Evolutionary conservation across 2,113 vertebrate genomes (phyloP), one percentile per base, ranked within the genome.

Genomic region (Ameiurus melas): DNA sequence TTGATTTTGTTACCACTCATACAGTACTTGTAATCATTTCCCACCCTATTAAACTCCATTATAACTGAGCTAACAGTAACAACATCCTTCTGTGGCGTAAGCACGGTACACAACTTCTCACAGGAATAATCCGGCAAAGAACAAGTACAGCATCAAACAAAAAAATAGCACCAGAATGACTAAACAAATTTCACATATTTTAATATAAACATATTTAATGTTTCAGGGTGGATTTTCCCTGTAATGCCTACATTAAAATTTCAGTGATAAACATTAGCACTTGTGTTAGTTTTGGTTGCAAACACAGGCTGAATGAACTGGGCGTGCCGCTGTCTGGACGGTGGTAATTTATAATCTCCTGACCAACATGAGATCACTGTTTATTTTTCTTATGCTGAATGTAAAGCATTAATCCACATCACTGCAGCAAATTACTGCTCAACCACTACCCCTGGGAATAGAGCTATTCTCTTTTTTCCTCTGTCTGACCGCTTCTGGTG

Each of bases 371-470:
- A 60, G 73, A 84, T 82, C 68, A 43, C 51, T 87, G 81, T 86
- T 90, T 90, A 87, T 89, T 89, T 89, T 71, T 80, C 79, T 82
- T 82, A 85, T 73, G 82, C 39, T 83, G 47, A 85, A 79, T 62
- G 10, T 89, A 66, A 89, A 89, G 87, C 87, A 82, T 85, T 90
- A 90, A 58, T 89, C 80, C 33, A 81, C 81, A 86, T 89, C 62
- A 89, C 84, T 87, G 84, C n/a, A 87, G 90, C 62, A 82, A 90
- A 87, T 90, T 87, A 89, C 73, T 80, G 85, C 84, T 10, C 3
- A 86, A 78, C 83, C 36, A 57, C 75, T 58, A 80, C 87, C 83
- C 85, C n/a, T 58, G 87, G 82, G 87, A 33, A 73, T 82, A 60
- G 10, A 87, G 79, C 78, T 80, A 83, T 87, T 77, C 36, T 62